Base-by-base conservation (phyloP, 2,888 invertebrate genomes). In the Drosophila tripunctata region DNA sequence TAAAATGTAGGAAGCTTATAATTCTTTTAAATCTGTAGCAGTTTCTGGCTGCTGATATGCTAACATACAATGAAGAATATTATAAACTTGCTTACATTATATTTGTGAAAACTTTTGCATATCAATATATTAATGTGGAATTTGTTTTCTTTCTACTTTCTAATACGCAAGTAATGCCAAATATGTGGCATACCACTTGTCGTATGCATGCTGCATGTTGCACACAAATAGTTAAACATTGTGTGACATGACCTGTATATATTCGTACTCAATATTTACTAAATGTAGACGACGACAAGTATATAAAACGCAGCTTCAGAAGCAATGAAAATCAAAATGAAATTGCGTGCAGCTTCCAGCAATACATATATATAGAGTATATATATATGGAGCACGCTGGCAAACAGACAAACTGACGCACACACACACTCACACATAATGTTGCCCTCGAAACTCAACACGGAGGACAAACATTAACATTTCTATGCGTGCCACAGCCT, bases 391-490 rank as follows among this genome's bases (percentile, higher is more conserved):
- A 47, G 21, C 17, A 31, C 14, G 31, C 33, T 38, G 7, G 33
- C 48, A 14, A 14, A 38, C 33, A 30, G 21, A 58, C 12, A 30
- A n/a, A 60, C 48, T 10, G 10, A 43, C 43, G n/a, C 7, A 51
- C 21, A 30, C 17, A 33, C 56, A 22, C 38, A 31, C 17, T 21
- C 5, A 50, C 33, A 21, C 8, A 24, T 38, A 66, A 41, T 68
- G 65, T 65, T 72, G 72, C 72, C 72, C 76, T 75, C 72, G 76
- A 75, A 72, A 72, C 55, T 75, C 30, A 56, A 41, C 55, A 52
- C 51, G 72, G 81, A 83, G 81, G 78, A 80, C 69, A 73, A 83
- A 60, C 81, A 87, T 87, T 84, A 84, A 73, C 80, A 83, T 86
- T 76, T 80, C 84, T 83, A 86, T 86, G 84, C 83, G 86, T 86